Evolutionary conservation across 1,140 invertebrate genomes (phyloP).

Genomic region (Cydia strobilella): DNA sequence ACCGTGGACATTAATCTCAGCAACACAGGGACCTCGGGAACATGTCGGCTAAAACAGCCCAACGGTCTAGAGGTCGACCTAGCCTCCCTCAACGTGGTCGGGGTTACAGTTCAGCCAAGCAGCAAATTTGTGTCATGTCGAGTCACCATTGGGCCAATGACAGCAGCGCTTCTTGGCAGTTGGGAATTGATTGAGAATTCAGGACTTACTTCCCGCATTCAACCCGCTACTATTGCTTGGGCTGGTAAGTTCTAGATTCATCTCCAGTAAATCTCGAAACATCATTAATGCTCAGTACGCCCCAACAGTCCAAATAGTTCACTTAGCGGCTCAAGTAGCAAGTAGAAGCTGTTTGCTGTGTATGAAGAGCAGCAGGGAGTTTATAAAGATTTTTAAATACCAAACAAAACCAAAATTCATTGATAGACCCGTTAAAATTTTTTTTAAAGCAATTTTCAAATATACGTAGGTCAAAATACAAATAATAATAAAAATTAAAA

Average conservation of each 20-base stretch:
- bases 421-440: too few species aligned
- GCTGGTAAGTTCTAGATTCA: constrained; percentile 2
- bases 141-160: constrained; percentile 10
- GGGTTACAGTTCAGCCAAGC: neutral
- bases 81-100: constrained; percentile 2
- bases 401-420: too few species aligned
- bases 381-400: too few species aligned
- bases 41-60: constrained; percentile 7
- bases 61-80: constrained; percentile 16
- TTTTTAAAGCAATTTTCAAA: too few species aligned
- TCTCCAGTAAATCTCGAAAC: neutral
- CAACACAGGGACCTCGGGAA: neutral
- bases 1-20: constrained; percentile 19
- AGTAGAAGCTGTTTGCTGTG: too few species aligned
- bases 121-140: constrained; percentile 19
- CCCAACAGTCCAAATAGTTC: too few species aligned
- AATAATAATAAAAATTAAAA: too few species aligned
- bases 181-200: constrained; percentile 17
- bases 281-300: too few species aligned
- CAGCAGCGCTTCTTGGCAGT: constrained; percentile 13
- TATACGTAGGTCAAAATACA: too few species aligned
- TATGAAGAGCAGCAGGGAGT: too few species aligned
- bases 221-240: constrained; percentile 14
- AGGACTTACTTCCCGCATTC: neutral
- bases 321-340: too few species aligned